phyloP scores from a whole-genome alignment of 1,140 invertebrate species.

The Vollenhovia emeryi region DNA sequence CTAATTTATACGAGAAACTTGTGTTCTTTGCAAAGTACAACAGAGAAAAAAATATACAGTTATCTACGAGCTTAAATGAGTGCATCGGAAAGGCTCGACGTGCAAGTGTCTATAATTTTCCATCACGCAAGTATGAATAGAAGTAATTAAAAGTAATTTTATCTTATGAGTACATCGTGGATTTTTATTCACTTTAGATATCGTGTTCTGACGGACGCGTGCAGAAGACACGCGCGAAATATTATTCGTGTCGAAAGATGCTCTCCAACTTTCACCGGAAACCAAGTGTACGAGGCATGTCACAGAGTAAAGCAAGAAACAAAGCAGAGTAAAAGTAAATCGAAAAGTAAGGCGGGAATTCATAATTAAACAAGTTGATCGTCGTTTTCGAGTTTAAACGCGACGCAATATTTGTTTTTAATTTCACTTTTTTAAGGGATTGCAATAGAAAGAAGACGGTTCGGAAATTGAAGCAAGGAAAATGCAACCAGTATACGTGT shows the following conservation, averaged over 20 bases:
- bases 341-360: not conserved
- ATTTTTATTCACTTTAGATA: not conserved
- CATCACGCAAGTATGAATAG: not conserved
- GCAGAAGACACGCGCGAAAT: not conserved
- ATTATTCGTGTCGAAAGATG: not conserved
- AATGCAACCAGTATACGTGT: not conserved
- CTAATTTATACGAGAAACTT: not conserved
- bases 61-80: not conserved
- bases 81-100: not conserved
- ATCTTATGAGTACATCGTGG: not conserved
- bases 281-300: not conserved
- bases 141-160: conserved; percentile 8
- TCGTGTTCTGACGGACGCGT: not conserved
- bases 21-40: not conserved
- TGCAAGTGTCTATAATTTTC: not conserved
- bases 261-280: conserved; percentile 3
- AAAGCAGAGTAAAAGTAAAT: not conserved
- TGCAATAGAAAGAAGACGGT: not conserved
- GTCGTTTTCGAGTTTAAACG: not conserved
- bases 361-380: too few species aligned
- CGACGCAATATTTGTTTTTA: not conserved
- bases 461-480: not conserved
- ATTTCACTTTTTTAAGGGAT: not conserved
- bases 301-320: not conserved
- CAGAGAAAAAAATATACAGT: not conserved